phyloP scores from a whole-genome alignment of 2,797 vertebrate species.

The Rhabdomys pumilio region DNA sequence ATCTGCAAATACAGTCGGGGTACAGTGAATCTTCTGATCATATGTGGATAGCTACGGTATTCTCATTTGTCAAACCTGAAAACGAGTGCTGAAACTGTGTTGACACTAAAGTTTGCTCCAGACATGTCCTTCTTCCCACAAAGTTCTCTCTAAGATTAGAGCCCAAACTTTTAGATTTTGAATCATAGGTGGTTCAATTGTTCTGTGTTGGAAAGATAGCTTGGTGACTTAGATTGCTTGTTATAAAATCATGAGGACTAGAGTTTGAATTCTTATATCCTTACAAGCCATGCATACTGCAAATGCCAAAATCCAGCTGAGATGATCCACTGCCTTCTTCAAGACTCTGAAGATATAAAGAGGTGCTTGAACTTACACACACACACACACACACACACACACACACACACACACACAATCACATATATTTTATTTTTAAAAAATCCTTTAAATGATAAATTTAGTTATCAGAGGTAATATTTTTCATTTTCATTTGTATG shows the following conservation, averaged over 20 bases:
- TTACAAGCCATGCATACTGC: background rate
- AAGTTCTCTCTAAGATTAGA: slow-evolving; percentile 24
- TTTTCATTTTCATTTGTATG: slow-evolving; percentile 33
- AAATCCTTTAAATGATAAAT: background rate
- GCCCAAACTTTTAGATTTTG: slow-evolving; percentile 6
- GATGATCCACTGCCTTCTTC: background rate
- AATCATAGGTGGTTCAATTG: background rate
- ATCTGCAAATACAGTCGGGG: slow-evolving; percentile 19
- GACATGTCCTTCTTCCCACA: slow-evolving; percentile 6
- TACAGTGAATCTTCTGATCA: slow-evolving; percentile 46
- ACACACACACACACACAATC: background rate
- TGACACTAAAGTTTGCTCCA: slow-evolving; percentile 57
- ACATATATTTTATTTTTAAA: background rate
- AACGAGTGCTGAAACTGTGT: slow-evolving; percentile 46
- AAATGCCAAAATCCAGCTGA: background rate
- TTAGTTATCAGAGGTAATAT: background rate
- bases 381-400: background rate
- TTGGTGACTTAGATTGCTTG: no score
- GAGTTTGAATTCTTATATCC: background rate
- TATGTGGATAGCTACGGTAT: slow-evolving; percentile 68
- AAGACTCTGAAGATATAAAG: background rate
- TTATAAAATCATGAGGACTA: background rate
- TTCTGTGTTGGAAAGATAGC: background rate
- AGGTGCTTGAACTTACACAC: background rate
- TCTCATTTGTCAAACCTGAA: slow-evolving; percentile 78